Evolutionary conservation across 1,140 invertebrate species (phyloP).

Genomic region (Heterodera carotae): DNA sequence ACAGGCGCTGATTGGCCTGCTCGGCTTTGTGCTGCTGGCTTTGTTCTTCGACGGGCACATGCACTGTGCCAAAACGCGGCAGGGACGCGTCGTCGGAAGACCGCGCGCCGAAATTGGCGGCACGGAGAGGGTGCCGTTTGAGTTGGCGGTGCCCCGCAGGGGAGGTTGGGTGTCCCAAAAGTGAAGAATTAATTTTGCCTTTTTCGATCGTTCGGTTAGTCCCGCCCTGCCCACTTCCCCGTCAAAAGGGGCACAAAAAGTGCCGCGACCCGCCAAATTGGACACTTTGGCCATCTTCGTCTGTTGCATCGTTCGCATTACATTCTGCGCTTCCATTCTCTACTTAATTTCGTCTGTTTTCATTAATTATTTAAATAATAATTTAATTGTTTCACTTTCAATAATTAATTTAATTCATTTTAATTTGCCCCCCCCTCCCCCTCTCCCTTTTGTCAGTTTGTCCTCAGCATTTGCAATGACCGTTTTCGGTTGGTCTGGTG

Average conservation of each 20-base stretch:
- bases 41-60: constrained; percentile 22
- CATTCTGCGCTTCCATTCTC: neutral
- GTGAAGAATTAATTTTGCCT: neutral
- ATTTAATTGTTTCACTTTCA: too few relatives aligned
- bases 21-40: constrained; percentile 2
- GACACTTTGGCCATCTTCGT: neutral
- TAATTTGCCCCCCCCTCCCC: too few relatives aligned
- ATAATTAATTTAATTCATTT: too few relatives aligned
- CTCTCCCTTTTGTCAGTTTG: neutral
- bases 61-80: neutral
- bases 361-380: neutral
- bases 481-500: constrained; percentile 20
- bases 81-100: neutral
- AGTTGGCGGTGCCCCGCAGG: neutral
- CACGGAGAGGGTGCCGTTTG: constrained; percentile 5
- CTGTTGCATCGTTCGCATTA: neutral
- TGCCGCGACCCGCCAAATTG: neutral
- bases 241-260: constrained; percentile 2
- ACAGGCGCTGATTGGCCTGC: neutral
- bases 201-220: neutral
- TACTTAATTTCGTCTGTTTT: constrained; percentile 2
- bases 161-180: neutral
- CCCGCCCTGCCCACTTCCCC: neutral
- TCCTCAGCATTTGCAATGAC: constrained; percentile 23
- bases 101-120: neutral